Evolutionary conservation across 2,888 invertebrate genomes (phyloP).

Genomic region (Campoplex nolae): DNA sequence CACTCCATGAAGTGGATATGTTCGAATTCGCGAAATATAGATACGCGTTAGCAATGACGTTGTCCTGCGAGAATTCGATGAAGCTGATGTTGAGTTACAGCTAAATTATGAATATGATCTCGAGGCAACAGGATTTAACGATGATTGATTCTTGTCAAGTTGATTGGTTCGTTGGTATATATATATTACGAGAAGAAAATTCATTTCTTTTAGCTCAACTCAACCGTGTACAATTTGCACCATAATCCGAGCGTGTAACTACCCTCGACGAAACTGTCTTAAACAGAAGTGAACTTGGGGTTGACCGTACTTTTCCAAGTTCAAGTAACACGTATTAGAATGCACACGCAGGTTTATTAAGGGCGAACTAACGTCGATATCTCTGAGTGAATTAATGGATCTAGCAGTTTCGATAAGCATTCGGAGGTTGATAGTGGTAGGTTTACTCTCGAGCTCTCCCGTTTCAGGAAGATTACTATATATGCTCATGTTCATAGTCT

Average conservation of each 20-base stretch:
- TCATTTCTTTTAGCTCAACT: neutral
- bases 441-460: slow-evolving; percentile 45
- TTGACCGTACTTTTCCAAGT: neutral
- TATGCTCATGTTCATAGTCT: slow-evolving; percentile 26
- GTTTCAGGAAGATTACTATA: slow-evolving; percentile 15
- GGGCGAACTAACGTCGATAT: slow-evolving; percentile 36
- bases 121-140: neutral
- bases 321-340: slow-evolving; percentile 23
- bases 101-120: neutral
- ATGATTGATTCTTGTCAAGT: neutral
- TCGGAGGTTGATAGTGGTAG: slow-evolving; percentile 25
- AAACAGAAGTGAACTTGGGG: neutral
- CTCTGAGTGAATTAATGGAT: slow-evolving; percentile 63
- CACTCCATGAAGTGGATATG: slow-evolving; percentile 16
- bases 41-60: slow-evolving; percentile 1
- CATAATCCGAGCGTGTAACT: neutral
- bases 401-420: slow-evolving; percentile 61
- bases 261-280: neutral
- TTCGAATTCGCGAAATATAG: slow-evolving; percentile 13
- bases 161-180: no score
- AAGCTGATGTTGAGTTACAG: slow-evolving; percentile 12
- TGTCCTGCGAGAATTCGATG: neutral
- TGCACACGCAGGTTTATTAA: slow-evolving; percentile 32
- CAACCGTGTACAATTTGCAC: neutral
- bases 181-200: neutral